A percentile compares a stretch with the other conserved stretches of the same genome.
phyloP scores from a whole-genome alignment of 2,797 vertebrate species.

The Myotis pilosus region DNA sequence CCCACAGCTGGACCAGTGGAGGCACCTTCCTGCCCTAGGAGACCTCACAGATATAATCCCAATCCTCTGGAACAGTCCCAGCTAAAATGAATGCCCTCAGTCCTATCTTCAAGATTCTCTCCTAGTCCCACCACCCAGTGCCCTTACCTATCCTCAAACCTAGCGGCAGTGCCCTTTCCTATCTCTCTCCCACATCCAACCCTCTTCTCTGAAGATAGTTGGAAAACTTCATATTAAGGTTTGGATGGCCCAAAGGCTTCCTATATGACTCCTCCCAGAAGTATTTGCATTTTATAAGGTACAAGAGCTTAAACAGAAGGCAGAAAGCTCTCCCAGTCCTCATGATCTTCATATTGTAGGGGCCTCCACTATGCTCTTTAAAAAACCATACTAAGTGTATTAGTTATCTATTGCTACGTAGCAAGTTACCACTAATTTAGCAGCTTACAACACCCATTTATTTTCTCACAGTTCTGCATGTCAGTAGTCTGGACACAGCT shows the following conservation, averaged over 20 bases:
- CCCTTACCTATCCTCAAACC: background rate
- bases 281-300: background rate
- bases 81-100: background rate
- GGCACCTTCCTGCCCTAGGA: background rate
- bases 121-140: background rate
- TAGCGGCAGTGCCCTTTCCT: too few relatives aligned
- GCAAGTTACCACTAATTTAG: background rate
- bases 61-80: background rate
- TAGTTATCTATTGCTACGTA: background rate
- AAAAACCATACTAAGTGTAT: background rate
- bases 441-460: background rate
- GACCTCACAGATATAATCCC: background rate
- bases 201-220: background rate
- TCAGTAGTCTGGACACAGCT: background rate
- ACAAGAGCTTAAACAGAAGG: background rate
- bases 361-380: background rate
- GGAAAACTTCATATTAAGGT: background rate
- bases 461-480: background rate
- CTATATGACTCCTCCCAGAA: background rate
- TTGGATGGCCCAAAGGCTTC: background rate
- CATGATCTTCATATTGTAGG: background rate
- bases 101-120: background rate
- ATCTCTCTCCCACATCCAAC: background rate
- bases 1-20: background rate
- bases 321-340: background rate